Base-by-base conservation (phyloP, 1,140 invertebrate genomes). In the Drosophila yakuba region DNA sequence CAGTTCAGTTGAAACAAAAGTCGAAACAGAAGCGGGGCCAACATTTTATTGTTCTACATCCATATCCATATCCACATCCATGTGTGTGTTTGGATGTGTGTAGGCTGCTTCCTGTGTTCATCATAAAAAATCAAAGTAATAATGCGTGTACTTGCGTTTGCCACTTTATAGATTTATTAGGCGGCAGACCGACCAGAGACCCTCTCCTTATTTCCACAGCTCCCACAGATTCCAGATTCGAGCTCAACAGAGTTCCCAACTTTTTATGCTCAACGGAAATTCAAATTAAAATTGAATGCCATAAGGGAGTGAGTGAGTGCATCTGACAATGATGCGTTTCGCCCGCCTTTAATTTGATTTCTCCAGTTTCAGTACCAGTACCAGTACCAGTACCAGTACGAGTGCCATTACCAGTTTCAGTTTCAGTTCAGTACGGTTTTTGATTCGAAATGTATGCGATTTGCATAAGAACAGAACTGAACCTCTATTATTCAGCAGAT, bases 81-180 rank as follows among this genome's bases (percentile, higher is more conserved):
- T 6, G 41, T 43, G 50, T 6, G 35, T 36, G 35, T 36, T 60
- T 75, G 6, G 44, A 41, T 2, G 44, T 36, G 77, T 76, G 77
- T 38, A 20, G 77, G 57, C 47, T 52, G 83, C 80, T 88, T 88
- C 83, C 83, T 88, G 83, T 88, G 56, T 89, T 83, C 84, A 80
- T 88, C 84, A 88, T 84, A 88, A 88, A 88, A 88, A 88, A 88
- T 88, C 84, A 88, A 88, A 88, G 84, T 88, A 88, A 88, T 89
- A 89, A 88, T 89, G 84, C 84, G 84, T 89, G 84, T 89, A 89
- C 84, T 88, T 88, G 84, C 84, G 84, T 89, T 88, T 80, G 84
- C 84, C 84, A 88, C 83, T 88, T 88, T 88, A 88, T 88, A 88
- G 83, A 88, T 88, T 88, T 88, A 88, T 88, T 88, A 89, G 81